Percentiles rank a stretch among this genome's conserved stretches.
phyloP scores from a whole-genome alignment of 2,888 invertebrate genomes.

The Parnassius orleans region DNA sequence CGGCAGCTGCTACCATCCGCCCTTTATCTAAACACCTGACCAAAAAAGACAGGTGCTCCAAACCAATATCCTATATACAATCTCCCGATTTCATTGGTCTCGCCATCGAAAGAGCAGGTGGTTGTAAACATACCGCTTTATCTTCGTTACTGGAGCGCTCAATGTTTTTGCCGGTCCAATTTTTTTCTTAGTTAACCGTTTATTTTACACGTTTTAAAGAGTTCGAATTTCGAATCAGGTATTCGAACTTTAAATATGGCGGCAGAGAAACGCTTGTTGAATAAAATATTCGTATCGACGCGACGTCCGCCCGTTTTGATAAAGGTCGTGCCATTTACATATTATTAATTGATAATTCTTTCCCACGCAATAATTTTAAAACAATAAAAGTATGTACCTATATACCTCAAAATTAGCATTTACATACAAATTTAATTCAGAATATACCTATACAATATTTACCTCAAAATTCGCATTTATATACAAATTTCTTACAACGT shows the following conservation, averaged over 20 bases:
- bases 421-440: no score
- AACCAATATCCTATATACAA: slow-evolving; percentile 38
- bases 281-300: slow-evolving; percentile 14
- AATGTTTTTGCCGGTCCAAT: slow-evolving; percentile 20
- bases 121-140: slow-evolving; percentile 32
- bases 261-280: slow-evolving; percentile 2
- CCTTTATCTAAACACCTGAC: slow-evolving; percentile 54
- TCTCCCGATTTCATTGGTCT: slow-evolving; percentile 30
- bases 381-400: background rate
- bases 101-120: slow-evolving; percentile 34
- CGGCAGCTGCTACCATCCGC: slow-evolving; percentile 29
- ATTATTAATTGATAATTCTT: slow-evolving; percentile 12
- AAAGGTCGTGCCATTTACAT: slow-evolving; percentile 1
- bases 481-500: no score
- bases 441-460: no score
- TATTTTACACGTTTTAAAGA: slow-evolving; percentile 24
- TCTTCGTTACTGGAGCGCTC: slow-evolving; percentile 30
- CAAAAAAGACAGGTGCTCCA: slow-evolving; percentile 60
- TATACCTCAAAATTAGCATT: no score
- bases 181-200: slow-evolving; percentile 27
- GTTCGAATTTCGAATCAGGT: slow-evolving; percentile 11
- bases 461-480: no score
- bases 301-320: slow-evolving; percentile 12
- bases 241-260: background rate
- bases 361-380: slow-evolving; percentile 1